Evolutionary conservation across 2,797 vertebrate species (phyloP).

Genomic region (Morus bassanus): DNA sequence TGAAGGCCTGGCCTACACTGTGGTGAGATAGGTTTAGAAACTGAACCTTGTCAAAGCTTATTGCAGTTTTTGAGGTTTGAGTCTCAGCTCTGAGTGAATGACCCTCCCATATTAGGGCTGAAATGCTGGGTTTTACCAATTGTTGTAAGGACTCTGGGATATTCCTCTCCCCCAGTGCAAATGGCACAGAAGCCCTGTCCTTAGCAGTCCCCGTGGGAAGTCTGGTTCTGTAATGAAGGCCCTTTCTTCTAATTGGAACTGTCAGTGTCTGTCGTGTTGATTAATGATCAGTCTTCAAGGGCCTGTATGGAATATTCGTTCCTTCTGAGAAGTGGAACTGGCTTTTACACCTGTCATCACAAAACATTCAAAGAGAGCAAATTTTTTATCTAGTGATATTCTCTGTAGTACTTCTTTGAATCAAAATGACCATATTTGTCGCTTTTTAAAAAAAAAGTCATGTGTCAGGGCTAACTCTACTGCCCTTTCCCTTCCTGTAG

Average conservation of each 20-base stretch:
- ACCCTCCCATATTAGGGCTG: neutral
- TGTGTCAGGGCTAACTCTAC: neutral
- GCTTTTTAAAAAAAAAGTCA: neutral
- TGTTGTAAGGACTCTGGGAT: neutral
- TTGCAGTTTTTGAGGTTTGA: neutral
- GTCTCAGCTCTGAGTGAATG: neutral
- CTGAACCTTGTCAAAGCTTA: neutral
- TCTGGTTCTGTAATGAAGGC: neutral
- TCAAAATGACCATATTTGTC: neutral
- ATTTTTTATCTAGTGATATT: neutral
- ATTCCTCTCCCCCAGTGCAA: neutral
- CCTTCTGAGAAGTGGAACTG: neutral
- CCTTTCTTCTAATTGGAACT: constrained; percentile 14
- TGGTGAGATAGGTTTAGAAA: neutral
- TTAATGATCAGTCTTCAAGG: constrained; percentile 33
- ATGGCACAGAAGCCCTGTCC: neutral
- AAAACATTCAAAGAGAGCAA: neutral
- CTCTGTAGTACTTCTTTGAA: neutral
- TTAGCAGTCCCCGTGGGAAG: neutral
- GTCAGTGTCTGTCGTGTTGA: constrained; percentile 45
- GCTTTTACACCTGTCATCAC: neutral
- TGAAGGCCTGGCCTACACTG: neutral
- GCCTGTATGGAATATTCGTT: neutral
- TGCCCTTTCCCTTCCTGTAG: neutral
- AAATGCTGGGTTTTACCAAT: neutral